phyloP scores from a whole-genome alignment of 2,888 invertebrate species.

The Salticus scenicus region DNA sequence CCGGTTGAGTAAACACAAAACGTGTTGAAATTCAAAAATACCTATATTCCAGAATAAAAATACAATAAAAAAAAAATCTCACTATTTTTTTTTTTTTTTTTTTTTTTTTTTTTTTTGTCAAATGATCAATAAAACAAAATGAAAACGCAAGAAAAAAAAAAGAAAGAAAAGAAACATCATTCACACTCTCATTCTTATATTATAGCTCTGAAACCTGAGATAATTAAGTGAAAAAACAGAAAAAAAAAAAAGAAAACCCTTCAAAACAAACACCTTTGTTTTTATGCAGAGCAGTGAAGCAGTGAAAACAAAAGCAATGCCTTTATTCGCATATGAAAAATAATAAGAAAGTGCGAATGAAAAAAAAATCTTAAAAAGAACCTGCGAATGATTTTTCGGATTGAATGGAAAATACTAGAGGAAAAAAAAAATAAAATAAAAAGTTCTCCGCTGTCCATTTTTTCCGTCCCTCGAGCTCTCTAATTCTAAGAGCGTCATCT shows the following conservation, averaged over 20 bases:
- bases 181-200: slow-evolving; percentile 8
- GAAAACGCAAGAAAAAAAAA: not conserved
- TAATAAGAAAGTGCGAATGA: slow-evolving; percentile 19
- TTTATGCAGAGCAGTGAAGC: slow-evolving; percentile 23
- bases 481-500: slow-evolving; percentile 65
- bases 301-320: slow-evolving; percentile 31
- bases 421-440: slow-evolving; percentile 28
- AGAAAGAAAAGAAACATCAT: no score
- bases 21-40: no score
- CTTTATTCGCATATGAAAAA: slow-evolving; percentile 35
- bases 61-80: no score
- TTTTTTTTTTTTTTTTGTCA: not conserved
- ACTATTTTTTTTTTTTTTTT: no score
- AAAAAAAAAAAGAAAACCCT: slow-evolving; percentile 15
- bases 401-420: slow-evolving; percentile 43
- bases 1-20: no score
- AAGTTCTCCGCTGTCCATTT: slow-evolving; percentile 35
- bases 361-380: slow-evolving; percentile 25
- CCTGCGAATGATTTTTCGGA: slow-evolving; percentile 55
- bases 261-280: slow-evolving; percentile 38
- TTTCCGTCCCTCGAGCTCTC: slow-evolving; percentile 59
- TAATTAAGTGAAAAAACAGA: slow-evolving; percentile 26
- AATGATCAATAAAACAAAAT: slow-evolving; percentile 8
- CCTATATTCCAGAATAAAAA: no score
- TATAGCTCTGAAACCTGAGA: not conserved